These are phyloP conservation scores for Cuculus canorus DNA, from an alignment of 2,797 vertebrate genomes.

Conservation along the genomic window DNA sequence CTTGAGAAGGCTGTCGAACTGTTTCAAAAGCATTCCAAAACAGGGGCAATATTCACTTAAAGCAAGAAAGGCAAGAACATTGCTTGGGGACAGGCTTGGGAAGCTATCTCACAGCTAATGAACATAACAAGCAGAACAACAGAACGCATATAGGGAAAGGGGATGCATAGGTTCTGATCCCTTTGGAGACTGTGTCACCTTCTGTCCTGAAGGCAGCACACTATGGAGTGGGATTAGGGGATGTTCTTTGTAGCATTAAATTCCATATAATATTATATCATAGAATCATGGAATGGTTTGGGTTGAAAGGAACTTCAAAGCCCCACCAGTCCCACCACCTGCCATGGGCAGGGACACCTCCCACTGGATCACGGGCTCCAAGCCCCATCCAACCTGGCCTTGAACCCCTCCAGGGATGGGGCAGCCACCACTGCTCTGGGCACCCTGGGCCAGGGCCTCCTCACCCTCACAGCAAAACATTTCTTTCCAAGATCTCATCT, in stretches of 20 bases:
- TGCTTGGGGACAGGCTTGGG: background rate
- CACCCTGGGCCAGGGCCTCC: no score
- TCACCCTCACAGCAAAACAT: no score
- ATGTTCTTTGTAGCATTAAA: rapidly evolving
- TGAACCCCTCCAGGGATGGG: no score
- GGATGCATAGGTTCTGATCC: background rate
- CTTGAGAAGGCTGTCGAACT: background rate
- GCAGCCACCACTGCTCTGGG: no score
- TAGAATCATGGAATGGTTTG: no score
- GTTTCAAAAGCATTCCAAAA: background rate
- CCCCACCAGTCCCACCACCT: no score
- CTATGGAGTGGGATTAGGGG: background rate
- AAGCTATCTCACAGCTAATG: rapidly evolving
- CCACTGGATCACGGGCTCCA: no score
- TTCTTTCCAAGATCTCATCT: no score
- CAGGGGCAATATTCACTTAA: background rate
- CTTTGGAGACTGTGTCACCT: background rate
- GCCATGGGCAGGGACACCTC: no score
- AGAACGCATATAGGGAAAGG: rapidly evolving
- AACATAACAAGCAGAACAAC: rapidly evolving
- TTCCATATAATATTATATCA: background rate
- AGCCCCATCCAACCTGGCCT: no score
- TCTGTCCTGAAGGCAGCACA: background rate
- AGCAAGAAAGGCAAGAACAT: background rate
- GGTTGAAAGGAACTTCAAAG: no score